Evolutionary conservation across 2,888 invertebrate genomes (phyloP), one percentile per base, ranked within the genome.

Genomic region (Spodoptera exigua): DNA sequence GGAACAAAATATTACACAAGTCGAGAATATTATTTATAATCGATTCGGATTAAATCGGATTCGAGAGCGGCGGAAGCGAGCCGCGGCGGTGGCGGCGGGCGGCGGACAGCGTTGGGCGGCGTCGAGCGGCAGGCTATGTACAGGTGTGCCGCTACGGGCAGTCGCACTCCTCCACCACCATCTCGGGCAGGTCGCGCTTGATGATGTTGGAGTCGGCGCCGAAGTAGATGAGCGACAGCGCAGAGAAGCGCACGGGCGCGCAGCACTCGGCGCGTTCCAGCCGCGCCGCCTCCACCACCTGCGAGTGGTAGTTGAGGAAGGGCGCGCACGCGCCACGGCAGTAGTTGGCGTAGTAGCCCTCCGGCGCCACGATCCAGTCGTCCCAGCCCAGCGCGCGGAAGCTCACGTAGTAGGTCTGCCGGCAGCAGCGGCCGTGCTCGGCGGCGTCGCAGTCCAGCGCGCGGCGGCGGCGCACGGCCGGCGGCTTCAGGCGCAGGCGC

Each of bases 141-240:
- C 88, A 87, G 81, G 76, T 55, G 78, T 45, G 82, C 79, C 86
- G 92, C 89, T 96, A 98, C 80, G 98, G 98, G 93, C 98, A 98
- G 80, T 98, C 98, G 94, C 98, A 98, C 95, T 98, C 98, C 91
- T 98, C 98, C 70, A 98, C 98, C 80, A 98, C 97, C 98, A 98
- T 98, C 95, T 98, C 98, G 76, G 98, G 98, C 88, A 98, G 95
- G 95, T 98, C 98, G 83, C 98, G 96, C 91, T 98, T 98, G 90
- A 98, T 97, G 90, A 98, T 98, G 94, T 97, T 97, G 76, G 96
- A 96, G 93, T 98, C 97, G 66, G 96, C 96, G 78, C 98, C 98
- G 93, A 98, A 98, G 93, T 98, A 98, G 87, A 98, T 98, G 78
- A 98, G 95, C 78, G 98, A 98, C 95, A 98, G 97, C 87, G 98